Base-by-base conservation (phyloP, 2,797 vertebrate species). In the Buceros bicornis region DNA sequence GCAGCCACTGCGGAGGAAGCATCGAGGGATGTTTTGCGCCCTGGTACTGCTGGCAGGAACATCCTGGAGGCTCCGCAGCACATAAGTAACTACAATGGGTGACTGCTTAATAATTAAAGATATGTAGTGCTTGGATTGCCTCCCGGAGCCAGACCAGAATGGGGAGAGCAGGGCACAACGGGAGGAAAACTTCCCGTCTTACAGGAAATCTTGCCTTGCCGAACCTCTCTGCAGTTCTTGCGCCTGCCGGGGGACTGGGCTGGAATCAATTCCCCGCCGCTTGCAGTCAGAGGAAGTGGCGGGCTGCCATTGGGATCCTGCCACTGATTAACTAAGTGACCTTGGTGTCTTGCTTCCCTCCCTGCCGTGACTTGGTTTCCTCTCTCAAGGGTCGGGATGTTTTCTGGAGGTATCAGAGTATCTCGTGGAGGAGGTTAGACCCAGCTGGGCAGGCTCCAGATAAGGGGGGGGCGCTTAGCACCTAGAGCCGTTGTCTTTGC, bases 91-190 rank as follows among this genome's bases (percentile, higher is more conserved):
- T 90, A 62, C 89, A 90, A 8, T 25, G 85, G 94, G 93, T 40
- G 61, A 95, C 85, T 78, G 45, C 61, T 97, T 89, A 97, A 97
- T 97, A 96, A 97, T 97, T 97, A 87, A 97, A 90, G 96, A 95
- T 84, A 97, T 92, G 81, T 40, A 94, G 83, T 0, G 0, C 89
- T 94, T 95, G 97, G 96, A 96, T 89, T 50, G 82, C 37, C 94
- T 97, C 95, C 96, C 95, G 1, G 95, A 93, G 94, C 65, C 8
- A 2, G 60, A 73, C 56, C 83, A 82, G 81, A 71, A 31, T 0
- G 1, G 26, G 53, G 43, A 93, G 81, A 87, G 67, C 28, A 19
- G 48, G 64, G 92, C 81, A 90, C 28, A 53, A 37, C 0, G 69
- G 65, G 84, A 93, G 76, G 87, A 72, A 94, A 92, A 95, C 84